Base-by-base conservation (phyloP, 1,140 invertebrate genomes). In the Meloidogyne floridensis region DNA sequence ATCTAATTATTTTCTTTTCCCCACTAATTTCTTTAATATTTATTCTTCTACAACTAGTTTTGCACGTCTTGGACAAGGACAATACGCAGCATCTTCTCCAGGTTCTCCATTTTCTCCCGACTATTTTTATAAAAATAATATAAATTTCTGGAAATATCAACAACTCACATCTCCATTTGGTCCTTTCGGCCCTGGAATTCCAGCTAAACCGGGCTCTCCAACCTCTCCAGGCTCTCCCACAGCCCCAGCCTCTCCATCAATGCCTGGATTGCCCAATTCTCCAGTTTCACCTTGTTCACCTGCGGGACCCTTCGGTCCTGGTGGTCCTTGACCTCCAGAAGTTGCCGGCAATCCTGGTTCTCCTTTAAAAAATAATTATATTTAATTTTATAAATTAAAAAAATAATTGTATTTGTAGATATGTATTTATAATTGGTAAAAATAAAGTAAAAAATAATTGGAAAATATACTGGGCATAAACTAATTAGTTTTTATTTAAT, bases 341-440 rank as follows among this genome's bases (percentile, higher is more conserved):
- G 84, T 79, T 53, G 84, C 84, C 7, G 80, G 51, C 10, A 20
- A 32, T 80, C 84, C 84, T 47, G 84, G 70, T 18, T 80, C 56
- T 84, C 82, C 82, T 65, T 83, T 78, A 54, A 76, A 65, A 20
- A 77, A n/a, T 1, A 65, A n/a, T 59, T 32, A 32, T 32, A 32
- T 32, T 32, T 32, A 32, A 32, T 32, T 32, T 32, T 32, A 32
- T 32, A 32, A 32, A 32, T 32, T 32, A 32, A n/a, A n/a, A n/a
- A n/a, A 20, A 20, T 20, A 20, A 20, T 20, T 20, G 20, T 20
- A 20, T 20, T 20, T 20, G 20, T 20, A 20, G 20, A 20, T 20
- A 20, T n/a, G n/a, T n/a, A n/a, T 20, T 20, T 20, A 20, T 20
- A 20, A 20, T 20, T 20, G 20, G 20, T 20, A 20, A 20, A 20